Conservation (phyloP, 2,888 invertebrate species). For the Strigamia transsilvanica region DNA sequence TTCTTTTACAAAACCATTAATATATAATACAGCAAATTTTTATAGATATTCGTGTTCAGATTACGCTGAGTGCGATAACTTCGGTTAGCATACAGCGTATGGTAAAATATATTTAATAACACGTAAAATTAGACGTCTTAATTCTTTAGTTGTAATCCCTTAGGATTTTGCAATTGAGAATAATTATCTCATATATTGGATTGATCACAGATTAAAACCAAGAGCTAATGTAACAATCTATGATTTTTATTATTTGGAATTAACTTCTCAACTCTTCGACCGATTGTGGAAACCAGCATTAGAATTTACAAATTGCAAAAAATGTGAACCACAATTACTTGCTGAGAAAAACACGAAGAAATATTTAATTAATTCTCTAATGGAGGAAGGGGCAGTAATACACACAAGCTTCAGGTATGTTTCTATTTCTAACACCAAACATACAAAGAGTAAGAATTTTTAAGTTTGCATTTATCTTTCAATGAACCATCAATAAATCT, state of each 20-base stretch:
- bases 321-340: background rate
- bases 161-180: conserved; percentile 20
- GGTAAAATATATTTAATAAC: background rate
- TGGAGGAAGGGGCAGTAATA: background rate
- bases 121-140: background rate
- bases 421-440: background rate
- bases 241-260: background rate
- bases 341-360: background rate
- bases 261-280: background rate
- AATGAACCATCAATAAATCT: too few species aligned
- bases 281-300: background rate
- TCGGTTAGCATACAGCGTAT: background rate
- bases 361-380: background rate
- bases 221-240: background rate
- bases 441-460: too few species aligned
- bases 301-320: background rate
- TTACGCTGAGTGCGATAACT: background rate
- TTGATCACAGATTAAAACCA: background rate
- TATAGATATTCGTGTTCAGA: background rate
- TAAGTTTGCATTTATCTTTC: too few species aligned
- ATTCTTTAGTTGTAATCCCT: background rate
- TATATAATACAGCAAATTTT: background rate
- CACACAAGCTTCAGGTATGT: background rate
- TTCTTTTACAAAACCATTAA: background rate
- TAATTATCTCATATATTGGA: background rate